Conservation (phyloP, 2,797 vertebrate genomes). For the Poeciliopsis infans region DNA sequence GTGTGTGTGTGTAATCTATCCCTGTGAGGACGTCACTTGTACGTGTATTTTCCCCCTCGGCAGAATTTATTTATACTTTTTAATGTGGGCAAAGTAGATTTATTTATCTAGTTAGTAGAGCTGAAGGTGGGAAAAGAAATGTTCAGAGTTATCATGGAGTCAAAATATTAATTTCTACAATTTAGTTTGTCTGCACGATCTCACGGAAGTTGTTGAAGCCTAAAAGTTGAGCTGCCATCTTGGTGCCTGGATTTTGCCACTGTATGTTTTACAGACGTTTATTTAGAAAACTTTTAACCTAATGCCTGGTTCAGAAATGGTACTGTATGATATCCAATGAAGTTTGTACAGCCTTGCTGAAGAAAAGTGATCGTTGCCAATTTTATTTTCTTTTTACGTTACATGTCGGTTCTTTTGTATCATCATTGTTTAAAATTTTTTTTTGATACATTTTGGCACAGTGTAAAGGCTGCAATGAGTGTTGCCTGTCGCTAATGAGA, state of each 20-base stretch:
- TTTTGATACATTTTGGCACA: slow-evolving; percentile 55
- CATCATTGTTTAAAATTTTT: slow-evolving; percentile 73
- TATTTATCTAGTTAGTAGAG: slow-evolving; percentile 34
- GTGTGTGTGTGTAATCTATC: slow-evolving; percentile 62
- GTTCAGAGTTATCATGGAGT: slow-evolving; percentile 9
- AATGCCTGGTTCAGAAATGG: slow-evolving; percentile 51
- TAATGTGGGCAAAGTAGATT: slow-evolving; percentile 41
- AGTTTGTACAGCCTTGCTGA: slow-evolving; percentile 26
- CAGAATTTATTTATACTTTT: slow-evolving; percentile 42
- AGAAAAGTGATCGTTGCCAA: slow-evolving; percentile 49
- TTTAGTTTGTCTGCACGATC: slow-evolving; percentile 42
- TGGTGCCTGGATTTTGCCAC: slow-evolving; percentile 64
- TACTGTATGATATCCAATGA: slow-evolving; percentile 57
- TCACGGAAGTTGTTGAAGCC: slow-evolving; percentile 31
- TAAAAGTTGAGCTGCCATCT: slow-evolving; percentile 40
- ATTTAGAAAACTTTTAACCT: slow-evolving; percentile 27
- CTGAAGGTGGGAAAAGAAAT: slow-evolving; percentile 1
- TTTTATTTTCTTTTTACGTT: slow-evolving; percentile 53
- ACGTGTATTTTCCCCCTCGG: slow-evolving; percentile 33
- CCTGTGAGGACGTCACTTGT: slow-evolving; percentile 50
- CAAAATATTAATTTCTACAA: slow-evolving; percentile 13
- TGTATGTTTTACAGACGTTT: neutral
- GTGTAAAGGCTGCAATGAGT: slow-evolving; percentile 46
- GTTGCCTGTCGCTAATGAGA: slow-evolving; percentile 1
- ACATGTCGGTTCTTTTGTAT: slow-evolving; percentile 44